Conservation (phyloP, 2,888 invertebrate genomes). For the Pyrocoelia pectoralis region DNA sequence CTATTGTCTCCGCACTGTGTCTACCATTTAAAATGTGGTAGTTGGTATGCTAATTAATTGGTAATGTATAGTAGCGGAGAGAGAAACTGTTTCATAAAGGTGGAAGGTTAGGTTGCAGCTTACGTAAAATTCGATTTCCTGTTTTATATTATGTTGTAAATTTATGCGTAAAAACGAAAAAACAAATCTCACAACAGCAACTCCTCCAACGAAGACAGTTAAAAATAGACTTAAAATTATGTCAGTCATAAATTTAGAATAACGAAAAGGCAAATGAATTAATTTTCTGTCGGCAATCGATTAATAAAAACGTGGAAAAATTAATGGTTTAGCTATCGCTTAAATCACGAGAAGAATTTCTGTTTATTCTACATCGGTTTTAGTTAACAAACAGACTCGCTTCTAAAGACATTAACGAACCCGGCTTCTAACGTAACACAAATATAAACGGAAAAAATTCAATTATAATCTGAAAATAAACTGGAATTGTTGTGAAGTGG, state of each 20-base stretch:
- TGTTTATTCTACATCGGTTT: neutral
- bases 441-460: neutral
- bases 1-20: no score
- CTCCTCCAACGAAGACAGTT: neutral
- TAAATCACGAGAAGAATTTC: neutral
- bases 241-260: constrained; percentile 6
- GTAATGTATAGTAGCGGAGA: no score
- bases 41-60: no score
- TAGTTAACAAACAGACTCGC: neutral
- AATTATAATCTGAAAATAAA: constrained; percentile 7
- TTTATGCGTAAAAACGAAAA: neutral
- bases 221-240: constrained; percentile 11
- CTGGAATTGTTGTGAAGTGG: constrained; percentile 12
- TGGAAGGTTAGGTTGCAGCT: neutral
- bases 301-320: neutral
- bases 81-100: neutral
- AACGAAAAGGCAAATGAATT: neutral
- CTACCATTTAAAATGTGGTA: no score
- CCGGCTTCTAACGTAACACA: neutral
- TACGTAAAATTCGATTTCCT: neutral
- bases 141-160: neutral
- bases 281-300: neutral
- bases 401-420: neutral
- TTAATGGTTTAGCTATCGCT: neutral
- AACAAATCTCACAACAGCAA: neutral